Base-by-base conservation (phyloP, 1,140 invertebrate species). In the Heliothis virescens region DNA sequence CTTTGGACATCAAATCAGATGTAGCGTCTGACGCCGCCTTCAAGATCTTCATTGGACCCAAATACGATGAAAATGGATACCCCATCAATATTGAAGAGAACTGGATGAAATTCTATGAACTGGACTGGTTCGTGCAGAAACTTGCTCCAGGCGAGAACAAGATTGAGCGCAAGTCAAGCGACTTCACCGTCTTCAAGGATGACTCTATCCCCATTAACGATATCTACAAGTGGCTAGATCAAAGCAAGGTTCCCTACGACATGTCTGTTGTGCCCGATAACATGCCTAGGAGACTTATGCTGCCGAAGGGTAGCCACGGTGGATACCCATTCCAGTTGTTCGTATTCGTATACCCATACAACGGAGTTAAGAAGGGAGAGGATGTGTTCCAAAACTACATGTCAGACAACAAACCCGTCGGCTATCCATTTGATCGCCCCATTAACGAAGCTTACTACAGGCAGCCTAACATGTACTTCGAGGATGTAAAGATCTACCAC, bases 71-170 rank as follows among this genome's bases (percentile, higher is more conserved):
- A 85, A 91, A 95, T 52, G 96, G 96, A 50, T 94, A 95, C 74
- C 90, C 94, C 1, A 90, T 96, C 18, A 92, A 91, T 26, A 89
- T 97, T 41, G 95, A 96, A 48, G 91, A 96, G 5, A 95, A 95
- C 83, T 94, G 94, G 79, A 87, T 95, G 79, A 96, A 96, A 86
- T 97, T 97, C 84, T 95, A 97, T 62, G 95, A 96, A 89, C 90
- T 98, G 67, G 97, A 98, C 84, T 96, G 96, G 87, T 98, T 97
- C 90, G 85, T 95, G 47, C 95, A 96, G 85, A 95, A 96, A 74
- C 91, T 98, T 53, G 89, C 91, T 7, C 91, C 95, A 78, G 97
- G 97, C 65, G 94, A 96, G 77, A 97, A 97, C 87, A 92, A 95
- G 55, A 95, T 98, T 79, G 93, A 95, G 53, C 96, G 97, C 69